Evolutionary conservation across 2,797 vertebrate genomes (phyloP), one percentile per base, ranked within the genome.

Genomic region (Meriones psammophilus): DNA sequence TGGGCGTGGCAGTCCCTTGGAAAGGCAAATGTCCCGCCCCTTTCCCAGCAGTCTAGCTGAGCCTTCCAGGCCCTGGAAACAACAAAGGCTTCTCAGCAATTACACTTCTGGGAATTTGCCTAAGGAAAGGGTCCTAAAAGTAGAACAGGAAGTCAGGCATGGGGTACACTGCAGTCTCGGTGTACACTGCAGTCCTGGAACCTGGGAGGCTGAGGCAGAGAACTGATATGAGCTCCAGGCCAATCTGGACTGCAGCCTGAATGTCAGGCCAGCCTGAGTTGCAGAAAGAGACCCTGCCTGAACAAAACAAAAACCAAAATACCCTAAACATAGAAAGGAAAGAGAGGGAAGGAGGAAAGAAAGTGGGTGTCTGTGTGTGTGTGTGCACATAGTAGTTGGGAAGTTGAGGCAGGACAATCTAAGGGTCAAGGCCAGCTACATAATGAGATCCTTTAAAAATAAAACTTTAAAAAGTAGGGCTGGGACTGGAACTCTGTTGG

Each of bases 61-160:
- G 76, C 0, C 6, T 73, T 69, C 46, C 69, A n/a, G 68, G 36
- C 5, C 54, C 56, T 46, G 71, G 69, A 88, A 83, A 76, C 3
- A 9, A 18, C 20, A 20, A 1, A 24, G 0, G 7, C 78, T 81
- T 8, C 46, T 33, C 39, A 36, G 85, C 9, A 5, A 5, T 73
- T 71, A 20, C 13, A 14, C 84, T 87, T 87, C 92, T 92, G 89
- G 68, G 93, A 90, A 96, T 94, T 90, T 79, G 87, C 85, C 69
- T 0, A 54, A 94, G 85, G 79, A 90, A 58, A 28, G 42, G 13
- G 64, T 60, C 68, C 46, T 56, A 3, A 91, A 73, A 78, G 22
- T 56, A 76, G 58, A 4, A 91, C 90, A 76, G 42, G 17, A 80
- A 80, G 28, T 64, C 74, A 54, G 88, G 74, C 22, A 0, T 50